Conservation (phyloP, 1,140 invertebrate species). For the Laodelphax striatellus region DNA sequence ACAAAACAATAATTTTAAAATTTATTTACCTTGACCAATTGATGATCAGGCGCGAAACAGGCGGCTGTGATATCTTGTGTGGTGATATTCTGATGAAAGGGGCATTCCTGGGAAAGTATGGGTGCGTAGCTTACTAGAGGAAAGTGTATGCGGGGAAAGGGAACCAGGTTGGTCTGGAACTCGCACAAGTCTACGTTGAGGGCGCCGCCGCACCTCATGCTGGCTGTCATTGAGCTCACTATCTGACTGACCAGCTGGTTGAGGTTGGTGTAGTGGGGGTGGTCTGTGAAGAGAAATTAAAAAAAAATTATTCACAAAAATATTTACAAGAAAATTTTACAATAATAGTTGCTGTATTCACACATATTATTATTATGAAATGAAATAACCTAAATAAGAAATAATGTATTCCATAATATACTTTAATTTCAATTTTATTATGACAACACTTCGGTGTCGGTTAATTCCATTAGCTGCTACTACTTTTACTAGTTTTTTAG, state of each 20-base stretch:
- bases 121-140: constrained; percentile 42
- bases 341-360: no score
- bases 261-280: constrained; percentile 46
- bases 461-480: no score
- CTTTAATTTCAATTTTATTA: no score
- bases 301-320: no score
- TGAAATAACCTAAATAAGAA: no score
- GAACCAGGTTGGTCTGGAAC: constrained; percentile 57
- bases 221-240: constrained; percentile 38
- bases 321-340: no score
- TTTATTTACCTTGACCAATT: constrained; percentile 51
- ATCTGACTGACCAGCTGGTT: constrained; percentile 44
- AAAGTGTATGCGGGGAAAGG: constrained; percentile 60
- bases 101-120: constrained; percentile 33
- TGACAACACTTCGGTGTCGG: no score
- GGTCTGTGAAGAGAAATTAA: constrained; percentile 33
- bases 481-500: no score
- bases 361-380: no score
- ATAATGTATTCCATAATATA: no score
- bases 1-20: constrained; percentile 43
- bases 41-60: constrained; percentile 36
- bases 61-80: constrained; percentile 33
- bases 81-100: constrained; percentile 42
- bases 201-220: constrained; percentile 58
- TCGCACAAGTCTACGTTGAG: constrained; percentile 58